Evolutionary conservation across 2,888 invertebrate species (phyloP).

Genomic region (Chorisops tibialis): DNA sequence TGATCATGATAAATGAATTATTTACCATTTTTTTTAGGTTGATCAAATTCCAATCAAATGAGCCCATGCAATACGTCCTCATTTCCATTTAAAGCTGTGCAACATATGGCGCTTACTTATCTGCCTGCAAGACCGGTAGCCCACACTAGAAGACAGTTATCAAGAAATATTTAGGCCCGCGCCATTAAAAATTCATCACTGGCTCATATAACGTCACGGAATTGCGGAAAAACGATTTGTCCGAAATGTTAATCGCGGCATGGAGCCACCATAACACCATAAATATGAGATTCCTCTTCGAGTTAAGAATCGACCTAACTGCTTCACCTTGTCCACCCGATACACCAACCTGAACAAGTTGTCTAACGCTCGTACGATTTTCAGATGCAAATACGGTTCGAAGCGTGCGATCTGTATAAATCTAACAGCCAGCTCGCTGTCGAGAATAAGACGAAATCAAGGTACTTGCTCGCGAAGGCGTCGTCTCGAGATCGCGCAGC

Average conservation of each 20-base stretch:
- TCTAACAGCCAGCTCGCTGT: neutral
- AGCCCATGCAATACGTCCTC: too few species aligned
- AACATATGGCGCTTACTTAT: conserved; percentile 22
- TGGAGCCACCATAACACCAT: conserved; percentile 16
- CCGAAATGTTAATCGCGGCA: conserved; percentile 18
- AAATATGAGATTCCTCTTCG: conserved; percentile 3
- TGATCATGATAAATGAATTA: too few species aligned
- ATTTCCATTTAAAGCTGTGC: too few species aligned
- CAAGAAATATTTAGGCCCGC: neutral
- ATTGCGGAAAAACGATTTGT: conserved; percentile 23
- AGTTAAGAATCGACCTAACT: conserved; percentile 16
- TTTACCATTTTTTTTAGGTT: too few species aligned
- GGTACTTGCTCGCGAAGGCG: neutral
- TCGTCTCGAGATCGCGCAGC: conserved; percentile 16
- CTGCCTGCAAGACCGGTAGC: conserved; percentile 14
- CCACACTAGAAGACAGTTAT: neutral
- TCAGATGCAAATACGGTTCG: conserved; percentile 22
- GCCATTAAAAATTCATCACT: conserved; percentile 12
- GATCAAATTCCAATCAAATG: too few species aligned
- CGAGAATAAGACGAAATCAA: neutral
- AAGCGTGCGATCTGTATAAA: conserved; percentile 21
- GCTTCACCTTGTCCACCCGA: conserved; percentile 19
- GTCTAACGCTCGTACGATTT: conserved; percentile 3
- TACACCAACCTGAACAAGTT: too few species aligned
- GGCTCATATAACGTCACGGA: conserved; percentile 18